A percentile compares a stretch with the other conserved stretches of the same genome.
Conservation (phyloP, 2,113 vertebrate species). For the Pteruthius melanotis region DNA sequence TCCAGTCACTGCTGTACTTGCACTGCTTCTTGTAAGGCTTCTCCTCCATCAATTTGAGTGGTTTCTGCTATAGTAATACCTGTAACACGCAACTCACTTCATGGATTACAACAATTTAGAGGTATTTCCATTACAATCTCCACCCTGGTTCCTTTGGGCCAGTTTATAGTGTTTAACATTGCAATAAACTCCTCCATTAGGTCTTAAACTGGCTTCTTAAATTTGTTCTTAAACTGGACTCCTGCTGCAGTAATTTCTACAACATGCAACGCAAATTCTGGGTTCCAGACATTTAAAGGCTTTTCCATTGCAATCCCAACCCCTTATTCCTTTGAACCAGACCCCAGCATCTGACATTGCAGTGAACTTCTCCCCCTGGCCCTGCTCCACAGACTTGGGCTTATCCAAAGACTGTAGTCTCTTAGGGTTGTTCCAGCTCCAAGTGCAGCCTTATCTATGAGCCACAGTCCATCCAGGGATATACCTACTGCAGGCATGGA, state of each 20-base stretch:
- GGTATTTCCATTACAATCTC: neutral
- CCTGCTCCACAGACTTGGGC: neutral
- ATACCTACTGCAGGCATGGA: neutral
- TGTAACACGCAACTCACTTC: neutral
- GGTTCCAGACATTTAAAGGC: neutral
- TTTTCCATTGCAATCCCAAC: neutral
- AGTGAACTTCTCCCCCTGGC: neutral
- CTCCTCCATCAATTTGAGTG: accelerated
- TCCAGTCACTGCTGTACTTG: neutral
- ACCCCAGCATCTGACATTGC: neutral
- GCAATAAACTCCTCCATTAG: neutral
- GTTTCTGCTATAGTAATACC: neutral
- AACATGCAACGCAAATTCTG: accelerated
- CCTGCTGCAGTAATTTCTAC: neutral
- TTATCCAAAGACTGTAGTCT: neutral
- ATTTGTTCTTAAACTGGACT: neutral
- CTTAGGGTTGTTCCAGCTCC: neutral
- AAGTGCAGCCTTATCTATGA: neutral
- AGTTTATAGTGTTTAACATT: neutral
- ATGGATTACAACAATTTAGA: neutral
- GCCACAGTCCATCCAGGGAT: neutral
- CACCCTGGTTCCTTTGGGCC: neutral
- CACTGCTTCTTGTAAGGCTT: neutral
- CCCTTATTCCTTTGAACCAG: neutral
- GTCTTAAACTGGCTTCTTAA: neutral